phyloP scores from a whole-genome alignment of 2,888 invertebrate genomes.

The Drosophila ochracea region DNA sequence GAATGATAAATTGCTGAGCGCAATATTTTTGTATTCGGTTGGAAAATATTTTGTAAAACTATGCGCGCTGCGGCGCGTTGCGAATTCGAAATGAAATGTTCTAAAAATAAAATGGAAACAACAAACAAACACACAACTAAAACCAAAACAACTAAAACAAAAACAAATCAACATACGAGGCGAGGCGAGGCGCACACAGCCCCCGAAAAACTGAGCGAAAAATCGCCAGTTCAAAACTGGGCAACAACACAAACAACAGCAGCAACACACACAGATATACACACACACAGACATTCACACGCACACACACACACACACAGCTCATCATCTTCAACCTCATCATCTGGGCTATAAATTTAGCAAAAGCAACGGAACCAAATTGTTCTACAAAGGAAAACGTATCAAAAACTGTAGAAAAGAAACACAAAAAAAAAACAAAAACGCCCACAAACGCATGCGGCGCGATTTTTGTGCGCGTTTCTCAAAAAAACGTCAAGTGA shows the following conservation, averaged over 20 bases:
- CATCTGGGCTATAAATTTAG: constrained; percentile 68
- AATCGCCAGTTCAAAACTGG: constrained; percentile 38
- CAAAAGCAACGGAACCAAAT: constrained; percentile 39
- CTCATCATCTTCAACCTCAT: constrained; percentile 45
- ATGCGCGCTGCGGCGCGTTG: constrained; percentile 68
- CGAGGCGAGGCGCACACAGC: constrained; percentile 21
- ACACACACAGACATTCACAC: not conserved
- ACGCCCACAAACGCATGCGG: constrained; percentile 27
- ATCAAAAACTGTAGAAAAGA: constrained; percentile 17
- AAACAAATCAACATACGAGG: constrained; percentile 37
- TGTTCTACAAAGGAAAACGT: constrained; percentile 27
- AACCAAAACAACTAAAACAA: constrained; percentile 31
- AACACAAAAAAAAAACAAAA: constrained; percentile 6
- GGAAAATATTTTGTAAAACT: constrained; percentile 65
- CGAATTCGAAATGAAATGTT: constrained; percentile 71
- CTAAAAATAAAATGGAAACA: constrained; percentile 74
- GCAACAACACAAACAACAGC: constrained; percentile 26
- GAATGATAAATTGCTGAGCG: constrained; percentile 56
- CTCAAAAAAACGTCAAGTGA: constrained; percentile 29
- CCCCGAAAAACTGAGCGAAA: constrained; percentile 28
- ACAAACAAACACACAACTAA: constrained; percentile 57
- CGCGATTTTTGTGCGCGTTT: constrained; percentile 43
- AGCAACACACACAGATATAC: constrained; percentile 5
- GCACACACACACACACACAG: not conserved
- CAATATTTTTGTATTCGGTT: constrained; percentile 32